Base-by-base conservation (phyloP, 1,140 invertebrate species). In the Babylonia areolata region DNA sequence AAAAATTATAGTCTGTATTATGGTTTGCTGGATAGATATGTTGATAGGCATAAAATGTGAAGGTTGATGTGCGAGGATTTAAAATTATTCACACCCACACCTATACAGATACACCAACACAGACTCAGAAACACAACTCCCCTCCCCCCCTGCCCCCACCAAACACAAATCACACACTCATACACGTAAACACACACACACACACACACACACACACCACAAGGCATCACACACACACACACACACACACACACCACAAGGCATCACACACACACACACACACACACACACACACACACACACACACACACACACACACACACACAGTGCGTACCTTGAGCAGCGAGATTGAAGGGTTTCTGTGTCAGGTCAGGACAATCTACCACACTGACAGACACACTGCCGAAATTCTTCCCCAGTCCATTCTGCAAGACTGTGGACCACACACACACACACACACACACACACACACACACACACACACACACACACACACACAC, bases 331-430 rank as follows among this genome's bases (percentile, higher is more conserved):
- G 6, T 95, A 97, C 97, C 97, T 95, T 96, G 93, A 42, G 96
- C 95, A 20, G 97, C 96, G 75, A 99, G 95, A 82, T 95, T 95
- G 92, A 96, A 99, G 3, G 97, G 97, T 69, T 96, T 88, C 92
- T 96, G 91, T 12, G 95, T 97, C 78, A 99, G 95, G 95, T 99
- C 96, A 3, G 98, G 98, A 93, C 97, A 98, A 71, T 97, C 96
- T 20, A 97, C 96, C 28, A 97, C 96, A 46, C 96, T 95, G 0
- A 98, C 97, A 37, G 92, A 90, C 31, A 96, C 97, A 58, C 96
- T 94, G 40, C 94, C 94, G 95, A 98, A 99, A 89, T 97, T 97
- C 84, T 94, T 94, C 9, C 89, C 91, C 40, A 99, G 93, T 0
- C 96, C 97, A 87, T 95, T 94, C 58, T 95, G 95, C 88, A 99